Conservation (phyloP, 2,888 invertebrate species). For the Congeria kusceri region DNA sequence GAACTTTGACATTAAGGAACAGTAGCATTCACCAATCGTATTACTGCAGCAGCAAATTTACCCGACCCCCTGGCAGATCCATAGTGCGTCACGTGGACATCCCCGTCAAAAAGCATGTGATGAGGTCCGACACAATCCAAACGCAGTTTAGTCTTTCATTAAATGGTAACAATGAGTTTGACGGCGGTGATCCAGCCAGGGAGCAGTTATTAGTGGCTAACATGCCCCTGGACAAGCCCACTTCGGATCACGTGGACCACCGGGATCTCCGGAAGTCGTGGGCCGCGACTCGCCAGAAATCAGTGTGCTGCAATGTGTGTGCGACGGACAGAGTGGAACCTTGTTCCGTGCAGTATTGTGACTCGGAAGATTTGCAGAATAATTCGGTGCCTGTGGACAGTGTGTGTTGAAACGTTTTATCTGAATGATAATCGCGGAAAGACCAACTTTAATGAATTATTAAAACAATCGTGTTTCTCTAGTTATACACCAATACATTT, state of each 20-base stretch:
- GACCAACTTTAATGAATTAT: too few species aligned
- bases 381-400: too few species aligned
- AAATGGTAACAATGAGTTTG: slow-evolving; percentile 25
- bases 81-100: slow-evolving; percentile 4
- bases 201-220: too few species aligned
- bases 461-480: too few species aligned
- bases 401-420: too few species aligned
- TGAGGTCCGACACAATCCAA: slow-evolving; percentile 29
- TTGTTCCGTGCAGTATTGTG: too few species aligned
- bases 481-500: too few species aligned
- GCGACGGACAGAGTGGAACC: not conserved
- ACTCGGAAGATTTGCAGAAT: too few species aligned
- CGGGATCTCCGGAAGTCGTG: slow-evolving; percentile 6
- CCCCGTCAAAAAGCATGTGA: slow-evolving; percentile 4
- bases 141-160: slow-evolving; percentile 33
- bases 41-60: slow-evolving; percentile 9
- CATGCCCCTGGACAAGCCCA: too few species aligned
- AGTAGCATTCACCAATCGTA: slow-evolving; percentile 53
- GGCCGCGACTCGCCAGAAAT: slow-evolving; percentile 23
- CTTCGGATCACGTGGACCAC: not conserved
- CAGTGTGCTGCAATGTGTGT: slow-evolving; percentile 30
- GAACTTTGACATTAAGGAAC: slow-evolving; percentile 11
- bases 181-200: slow-evolving; percentile 18
- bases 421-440: too few species aligned
- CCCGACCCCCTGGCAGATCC: not conserved